Evolutionary conservation across 1,140 invertebrate species (phyloP), one percentile per base, ranked within the genome.

Genomic region (Lanistes nyassanus): DNA sequence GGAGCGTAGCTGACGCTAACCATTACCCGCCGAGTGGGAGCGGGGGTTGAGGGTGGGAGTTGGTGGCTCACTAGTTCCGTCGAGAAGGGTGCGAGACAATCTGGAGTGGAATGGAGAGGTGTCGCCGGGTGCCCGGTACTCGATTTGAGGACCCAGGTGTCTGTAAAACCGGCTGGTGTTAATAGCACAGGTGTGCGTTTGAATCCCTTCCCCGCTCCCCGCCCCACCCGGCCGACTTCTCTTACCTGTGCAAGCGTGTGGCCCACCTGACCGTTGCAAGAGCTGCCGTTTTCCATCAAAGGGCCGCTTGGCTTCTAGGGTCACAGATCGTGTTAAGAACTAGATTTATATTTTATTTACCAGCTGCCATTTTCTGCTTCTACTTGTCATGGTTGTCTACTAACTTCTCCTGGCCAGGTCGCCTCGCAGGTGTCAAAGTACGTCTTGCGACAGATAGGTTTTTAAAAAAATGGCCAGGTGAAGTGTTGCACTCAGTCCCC

Each of bases 141-240:
- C 6, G 29, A 21, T 19, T n/a, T 31, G 62, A 34, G 62, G n/a
- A 21, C 3, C 62, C 62, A 64, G 62, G 62, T 64, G 62, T 64
- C 62, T 19, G 3, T 21, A 21, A 60, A 26, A n/a, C 29, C 36
- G 36, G 19, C 62, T 64, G 19, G 42, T 6, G 42, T 64, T 64
- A 64, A 64, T 64, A 64, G 62, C 62, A 64, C 62, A 64, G 62
- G 62, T 64, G 62, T 64, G 29, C 29, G 29, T 21, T n/a, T 36
- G 29, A 34, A 31, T 34, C n/a, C 36, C n/a, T n/a, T n/a, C n/a
- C n/a, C n/a, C n/a, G n/a, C n/a, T n/a, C n/a, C n/a, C n/a, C n/a
- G n/a, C n/a, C n/a, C n/a, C n/a, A n/a, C n/a, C n/a, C 29, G 21
- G 3, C 62, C 62, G 5, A 31, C 62, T 34, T 6, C 16, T 26